Percentiles rank a stretch among this genome's conserved stretches.
These are phyloP conservation scores for Acanthacorydalis orientalis DNA, from an alignment of 2,888 invertebrate genomes.

Conservation along the genomic window DNA sequence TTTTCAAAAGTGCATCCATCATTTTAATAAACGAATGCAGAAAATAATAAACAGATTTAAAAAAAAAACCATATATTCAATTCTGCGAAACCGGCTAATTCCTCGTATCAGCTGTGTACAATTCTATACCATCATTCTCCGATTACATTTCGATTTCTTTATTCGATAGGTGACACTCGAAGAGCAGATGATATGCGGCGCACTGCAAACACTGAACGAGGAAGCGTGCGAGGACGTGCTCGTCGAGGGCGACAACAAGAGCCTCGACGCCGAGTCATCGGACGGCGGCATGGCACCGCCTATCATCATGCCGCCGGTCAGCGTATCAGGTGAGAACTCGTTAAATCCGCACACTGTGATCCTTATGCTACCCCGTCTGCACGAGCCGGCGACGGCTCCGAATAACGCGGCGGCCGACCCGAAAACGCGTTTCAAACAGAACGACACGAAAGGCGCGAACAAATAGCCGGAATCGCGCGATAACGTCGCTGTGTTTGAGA, in stretches of 20 bases:
- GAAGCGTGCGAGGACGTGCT: constrained; percentile 84
- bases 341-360: not conserved
- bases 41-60: no score
- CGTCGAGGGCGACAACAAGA: constrained; percentile 33
- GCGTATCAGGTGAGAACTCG: not conserved
- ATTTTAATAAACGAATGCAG: no score
- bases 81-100: no score
- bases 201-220: constrained; percentile 80
- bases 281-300: not conserved
- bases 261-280: not conserved
- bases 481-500: no score
- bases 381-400: not conserved
- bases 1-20: no score
- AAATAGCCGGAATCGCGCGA: no score
- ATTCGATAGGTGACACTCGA: constrained; percentile 68
- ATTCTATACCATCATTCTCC: constrained; percentile 1
- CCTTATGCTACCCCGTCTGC: not conserved
- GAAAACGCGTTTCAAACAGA: no score
- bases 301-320: not conserved
- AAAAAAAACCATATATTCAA: no score
- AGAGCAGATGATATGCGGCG: constrained; percentile 90
- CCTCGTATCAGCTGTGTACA: not conserved
- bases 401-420: no score
- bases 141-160: constrained; percentile 4
- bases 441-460: no score